A percentile compares a stretch with the other conserved stretches of the same genome.
phyloP scores from a whole-genome alignment of 2,797 vertebrate genomes.

The Pseudochromis fuscus region DNA sequence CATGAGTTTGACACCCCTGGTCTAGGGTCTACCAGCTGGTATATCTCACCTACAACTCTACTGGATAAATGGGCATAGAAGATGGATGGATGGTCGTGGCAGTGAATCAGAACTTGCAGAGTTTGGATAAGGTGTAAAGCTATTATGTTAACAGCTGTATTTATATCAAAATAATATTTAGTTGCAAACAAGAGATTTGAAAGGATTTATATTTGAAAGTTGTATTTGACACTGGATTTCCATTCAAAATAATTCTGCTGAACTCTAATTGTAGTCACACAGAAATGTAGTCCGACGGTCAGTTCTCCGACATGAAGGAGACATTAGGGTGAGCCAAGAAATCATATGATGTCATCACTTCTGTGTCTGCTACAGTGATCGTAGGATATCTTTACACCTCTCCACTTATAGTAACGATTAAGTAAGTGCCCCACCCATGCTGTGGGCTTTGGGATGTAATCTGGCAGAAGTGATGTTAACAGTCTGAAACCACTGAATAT shows the following conservation, averaged over 20 bases:
- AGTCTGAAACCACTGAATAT: conserved; percentile 2
- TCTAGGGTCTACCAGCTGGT: too few species aligned
- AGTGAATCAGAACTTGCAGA: not conserved
- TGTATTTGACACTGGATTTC: not conserved
- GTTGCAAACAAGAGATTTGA: not conserved
- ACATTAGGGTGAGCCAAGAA: conserved; percentile 36
- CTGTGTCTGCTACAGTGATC: conserved; percentile 30
- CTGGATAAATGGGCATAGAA: too few species aligned
- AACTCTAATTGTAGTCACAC: too few species aligned
- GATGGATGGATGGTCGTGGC: too few species aligned
- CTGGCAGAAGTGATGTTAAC: conserved; percentile 3
- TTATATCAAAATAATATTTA: too few species aligned
- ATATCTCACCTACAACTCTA: too few species aligned
- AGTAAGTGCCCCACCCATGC: conserved; percentile 16
- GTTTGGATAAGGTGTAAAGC: not conserved
- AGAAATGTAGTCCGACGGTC: conserved; percentile 8
- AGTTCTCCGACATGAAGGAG: conserved; percentile 24
- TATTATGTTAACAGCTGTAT: too few species aligned
- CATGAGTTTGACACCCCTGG: too few species aligned
- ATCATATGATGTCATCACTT: conserved; percentile 62
- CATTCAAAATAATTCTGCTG: too few species aligned
- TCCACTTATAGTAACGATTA: conserved; percentile 59
- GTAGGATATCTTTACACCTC: conserved; percentile 47
- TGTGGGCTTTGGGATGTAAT: conserved; percentile 10
- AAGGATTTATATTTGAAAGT: not conserved